Evolutionary conservation across 1,140 invertebrate species (phyloP), one percentile per base, ranked within the genome.

Genomic region (Cydia fagiglandana): DNA sequence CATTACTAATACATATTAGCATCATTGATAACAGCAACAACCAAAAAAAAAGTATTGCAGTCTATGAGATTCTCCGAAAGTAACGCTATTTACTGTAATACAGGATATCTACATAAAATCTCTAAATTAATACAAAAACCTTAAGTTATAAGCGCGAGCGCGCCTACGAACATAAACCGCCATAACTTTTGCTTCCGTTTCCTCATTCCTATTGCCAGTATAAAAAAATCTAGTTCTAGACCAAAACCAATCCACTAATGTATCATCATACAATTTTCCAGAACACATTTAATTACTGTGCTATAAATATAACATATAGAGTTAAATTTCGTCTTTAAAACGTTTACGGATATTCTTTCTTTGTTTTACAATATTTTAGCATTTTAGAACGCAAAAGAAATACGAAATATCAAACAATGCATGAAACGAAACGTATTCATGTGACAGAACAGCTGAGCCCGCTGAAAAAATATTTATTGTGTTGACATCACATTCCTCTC

Each of bases 401-500:
- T 2, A 61, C 6, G 5, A 9, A 61, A 10, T 20, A 10, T 24
- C 17, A 61, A 61, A 61, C 56, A 7, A 61, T 61, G 56, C 56
- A 45, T n/a, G 9, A 5, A 70, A 70, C 66, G 34, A 70, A 70
- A 70, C 66, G 66, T 17, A 13, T 41, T 2, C n/a, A 70, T 70
- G 38, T 77, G 78, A 78, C 76, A 75, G 47, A 84, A 84, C 85
- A 86, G 85, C 83, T 86, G 87, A 87, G 80, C 77, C 73, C 70
- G 70, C 75, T 75, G 74, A 77, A 81, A 79, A 79, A 80, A 81
- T 76, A 79, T 80, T 77, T 66, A 64, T 66, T 68, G 77, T 78
- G 76, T 84, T 84, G 80, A 86, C 84, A 82, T 79, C 73, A 78
- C 79, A 61, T 82, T 77, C 78, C 73, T 76, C 77, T 79, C 68